Evolutionary conservation across 2,888 invertebrate species (phyloP).

Genomic region (Cantharis rufa): DNA sequence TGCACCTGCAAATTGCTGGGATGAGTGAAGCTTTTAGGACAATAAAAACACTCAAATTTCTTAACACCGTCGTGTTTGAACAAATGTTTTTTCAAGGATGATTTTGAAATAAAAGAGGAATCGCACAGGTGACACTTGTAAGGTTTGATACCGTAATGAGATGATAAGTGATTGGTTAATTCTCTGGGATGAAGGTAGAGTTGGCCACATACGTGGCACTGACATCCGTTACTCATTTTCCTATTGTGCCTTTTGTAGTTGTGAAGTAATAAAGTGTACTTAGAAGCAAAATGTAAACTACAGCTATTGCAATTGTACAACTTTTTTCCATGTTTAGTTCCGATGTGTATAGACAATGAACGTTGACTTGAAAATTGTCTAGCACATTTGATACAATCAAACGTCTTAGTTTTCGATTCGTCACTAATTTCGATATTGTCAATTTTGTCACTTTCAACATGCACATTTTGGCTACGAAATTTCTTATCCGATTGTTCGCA

Average conservation of each 20-base stretch:
- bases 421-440: neutral
- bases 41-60: conserved; percentile 36
- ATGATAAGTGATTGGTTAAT: conserved; percentile 31
- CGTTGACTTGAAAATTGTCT: conserved; percentile 11
- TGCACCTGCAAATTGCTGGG: conserved; percentile 38
- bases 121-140: conserved; percentile 35
- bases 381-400: conserved; percentile 5
- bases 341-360: conserved; percentile 15
- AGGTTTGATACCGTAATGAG: conserved; percentile 32
- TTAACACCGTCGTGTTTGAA: conserved; percentile 30
- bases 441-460: neutral
- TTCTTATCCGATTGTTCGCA: conserved; percentile 34
- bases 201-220: conserved; percentile 39
- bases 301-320: conserved; percentile 16
- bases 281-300: conserved; percentile 22
- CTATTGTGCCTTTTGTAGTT: conserved; percentile 14
- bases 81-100: conserved; percentile 34
- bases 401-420: neutral
- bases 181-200: conserved; percentile 33
- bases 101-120: conserved; percentile 30
- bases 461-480: neutral
- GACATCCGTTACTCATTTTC: conserved; percentile 13
- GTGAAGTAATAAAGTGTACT: conserved; percentile 12
- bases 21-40: conserved; percentile 36
- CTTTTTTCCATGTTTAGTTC: conserved; percentile 12